Conservation (phyloP, 2,888 invertebrate genomes). For the Mactromeris polynyma region DNA sequence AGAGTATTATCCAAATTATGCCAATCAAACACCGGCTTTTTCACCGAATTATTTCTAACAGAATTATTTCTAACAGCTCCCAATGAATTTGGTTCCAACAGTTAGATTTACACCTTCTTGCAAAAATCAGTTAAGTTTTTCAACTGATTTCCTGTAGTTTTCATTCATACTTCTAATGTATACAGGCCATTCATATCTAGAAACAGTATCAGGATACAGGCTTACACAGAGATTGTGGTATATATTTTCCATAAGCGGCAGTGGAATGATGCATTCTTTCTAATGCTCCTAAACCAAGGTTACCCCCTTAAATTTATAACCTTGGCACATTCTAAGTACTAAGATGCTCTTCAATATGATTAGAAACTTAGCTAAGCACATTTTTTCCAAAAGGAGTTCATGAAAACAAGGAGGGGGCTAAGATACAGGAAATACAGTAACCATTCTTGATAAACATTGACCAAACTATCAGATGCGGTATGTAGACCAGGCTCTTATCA, state of each 20-base stretch:
- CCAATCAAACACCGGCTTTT: background rate
- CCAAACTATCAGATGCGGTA: background rate
- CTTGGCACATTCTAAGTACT: background rate
- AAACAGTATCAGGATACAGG: slow-evolving; percentile 15
- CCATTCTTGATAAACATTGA: background rate
- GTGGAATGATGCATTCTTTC: too few relatives aligned
- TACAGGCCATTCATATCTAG: slow-evolving; percentile 18
- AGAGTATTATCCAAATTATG: background rate
- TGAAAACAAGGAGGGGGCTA: too few relatives aligned
- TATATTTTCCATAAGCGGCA: background rate
- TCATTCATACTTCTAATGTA: slow-evolving; percentile 21
- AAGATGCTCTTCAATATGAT: background rate
- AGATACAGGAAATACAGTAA: background rate
- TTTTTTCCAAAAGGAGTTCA: too few relatives aligned
- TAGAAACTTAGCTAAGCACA: too few relatives aligned
- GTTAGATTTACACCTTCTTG: slow-evolving; percentile 14
- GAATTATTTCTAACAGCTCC: background rate
- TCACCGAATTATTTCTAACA: background rate
- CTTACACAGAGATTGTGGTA: background rate
- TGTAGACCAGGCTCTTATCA: slow-evolving; percentile 11
- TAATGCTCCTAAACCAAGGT: background rate
- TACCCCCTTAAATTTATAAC: background rate
- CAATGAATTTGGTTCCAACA: background rate
- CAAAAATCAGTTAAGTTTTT: slow-evolving; percentile 12
- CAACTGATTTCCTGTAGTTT: slow-evolving; percentile 5